A percentile compares a stretch with the other conserved stretches of the same genome.
phyloP scores from a whole-genome alignment of 2,797 vertebrate genomes.

The Ceyx erithaca region DNA sequence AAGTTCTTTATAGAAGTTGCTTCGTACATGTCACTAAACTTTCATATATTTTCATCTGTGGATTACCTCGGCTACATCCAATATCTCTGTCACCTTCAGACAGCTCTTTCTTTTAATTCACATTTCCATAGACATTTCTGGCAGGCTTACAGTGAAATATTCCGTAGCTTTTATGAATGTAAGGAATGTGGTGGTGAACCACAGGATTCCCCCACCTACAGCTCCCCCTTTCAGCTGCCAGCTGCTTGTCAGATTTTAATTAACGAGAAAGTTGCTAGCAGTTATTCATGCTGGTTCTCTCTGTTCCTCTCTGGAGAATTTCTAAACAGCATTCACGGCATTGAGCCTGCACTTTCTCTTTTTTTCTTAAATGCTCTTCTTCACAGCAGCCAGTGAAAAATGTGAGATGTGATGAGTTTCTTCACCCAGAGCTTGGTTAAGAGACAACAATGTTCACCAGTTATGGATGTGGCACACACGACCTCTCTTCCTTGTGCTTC shows the following conservation, averaged over 20 bases:
- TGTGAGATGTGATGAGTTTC: background rate
- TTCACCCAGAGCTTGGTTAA: conserved; percentile 5
- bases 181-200: conserved; percentile 76
- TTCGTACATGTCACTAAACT: background rate
- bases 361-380: background rate
- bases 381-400: conserved; percentile 29
- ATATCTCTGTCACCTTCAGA: conserved; percentile 63
- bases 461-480: background rate
- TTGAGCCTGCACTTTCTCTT: conserved; percentile 28
- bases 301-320: conserved; percentile 69
- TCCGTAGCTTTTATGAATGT: conserved; percentile 72
- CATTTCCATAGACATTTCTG: conserved; percentile 65
- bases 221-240: conserved; percentile 76
- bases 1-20: background rate
- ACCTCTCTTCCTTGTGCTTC: background rate
- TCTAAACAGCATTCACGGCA: conserved; percentile 44
- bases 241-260: conserved; percentile 78
- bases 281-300: conserved; percentile 70
- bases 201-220: conserved; percentile 78
- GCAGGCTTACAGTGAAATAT: conserved; percentile 64
- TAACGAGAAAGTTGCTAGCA: conserved; percentile 73
- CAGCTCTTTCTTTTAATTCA: conserved; percentile 73
- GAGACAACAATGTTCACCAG: background rate
- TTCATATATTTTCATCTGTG: conserved; percentile 26
- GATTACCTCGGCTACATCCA: conserved; percentile 43